Evolutionary conservation across 2,888 invertebrate species (phyloP).

Genomic region (Digitonthophagus gazella): DNA sequence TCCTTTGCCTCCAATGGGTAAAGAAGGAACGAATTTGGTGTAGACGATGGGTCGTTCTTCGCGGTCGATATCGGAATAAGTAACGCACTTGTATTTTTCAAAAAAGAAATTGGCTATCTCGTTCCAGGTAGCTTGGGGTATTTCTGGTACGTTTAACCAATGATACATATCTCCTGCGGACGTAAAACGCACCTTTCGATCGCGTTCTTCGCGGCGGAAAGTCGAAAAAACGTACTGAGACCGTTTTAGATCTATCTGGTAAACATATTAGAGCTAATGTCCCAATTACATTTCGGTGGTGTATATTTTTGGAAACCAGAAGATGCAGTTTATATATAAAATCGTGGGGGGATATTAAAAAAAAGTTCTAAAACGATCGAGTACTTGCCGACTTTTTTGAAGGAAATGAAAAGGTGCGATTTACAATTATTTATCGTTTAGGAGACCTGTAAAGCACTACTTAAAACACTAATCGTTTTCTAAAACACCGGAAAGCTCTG

Average conservation of each 20-base stretch:
- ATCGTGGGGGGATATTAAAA: not conserved
- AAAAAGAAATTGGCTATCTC: slow-evolving; percentile 56
- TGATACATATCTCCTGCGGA: slow-evolving; percentile 40
- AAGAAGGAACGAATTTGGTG: slow-evolving; percentile 51
- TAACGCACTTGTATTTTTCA: slow-evolving; percentile 59
- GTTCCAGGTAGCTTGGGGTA: slow-evolving; percentile 55
- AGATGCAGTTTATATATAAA: not conserved
- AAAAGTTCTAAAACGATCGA: not conserved
- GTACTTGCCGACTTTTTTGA: not conserved
- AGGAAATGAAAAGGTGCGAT: not conserved
- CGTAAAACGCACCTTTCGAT: not conserved
- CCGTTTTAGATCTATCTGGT: not conserved
- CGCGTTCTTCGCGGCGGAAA: not conserved
- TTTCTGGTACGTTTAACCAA: slow-evolving; percentile 49
- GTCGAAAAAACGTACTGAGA: not conserved
- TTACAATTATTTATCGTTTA: no score
- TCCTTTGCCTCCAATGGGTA: slow-evolving; percentile 48
- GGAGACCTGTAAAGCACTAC: no score
- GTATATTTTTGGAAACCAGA: not conserved
- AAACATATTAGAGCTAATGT: not conserved
- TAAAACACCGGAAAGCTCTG: not conserved
- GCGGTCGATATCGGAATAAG: slow-evolving; percentile 65
- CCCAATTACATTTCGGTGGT: not conserved
- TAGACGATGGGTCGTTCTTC: slow-evolving; percentile 63
- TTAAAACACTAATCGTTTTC: not conserved